phyloP scores from a whole-genome alignment of 2,797 vertebrate species.

The Lacerta viridis region DNA sequence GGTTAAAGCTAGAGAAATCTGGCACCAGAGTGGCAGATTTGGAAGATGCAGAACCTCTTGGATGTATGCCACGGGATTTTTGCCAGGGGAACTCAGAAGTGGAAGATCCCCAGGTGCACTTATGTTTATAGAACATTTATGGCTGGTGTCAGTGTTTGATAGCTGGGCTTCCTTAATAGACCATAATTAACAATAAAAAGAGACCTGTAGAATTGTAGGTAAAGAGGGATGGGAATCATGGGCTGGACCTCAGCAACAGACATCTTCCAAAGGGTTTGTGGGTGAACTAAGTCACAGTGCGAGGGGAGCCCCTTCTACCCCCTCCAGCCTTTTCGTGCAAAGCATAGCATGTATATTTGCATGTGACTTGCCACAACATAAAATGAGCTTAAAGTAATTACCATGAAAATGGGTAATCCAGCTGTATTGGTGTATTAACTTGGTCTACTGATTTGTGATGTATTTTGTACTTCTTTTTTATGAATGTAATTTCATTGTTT shows the following conservation, averaged over 20 bases:
- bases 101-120: background rate
- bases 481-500: too few relatives aligned
- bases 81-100: conserved; percentile 10
- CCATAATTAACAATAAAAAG: background rate
- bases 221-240: background rate
- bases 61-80: conserved; percentile 18
- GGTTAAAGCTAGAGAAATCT: conserved; percentile 35
- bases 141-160: background rate
- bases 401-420: background rate
- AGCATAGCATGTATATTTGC: background rate
- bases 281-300: background rate
- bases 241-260: background rate
- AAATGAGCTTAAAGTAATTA: background rate
- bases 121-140: conserved; percentile 17
- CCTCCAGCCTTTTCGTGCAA: background rate
- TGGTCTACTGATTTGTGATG: too few relatives aligned
- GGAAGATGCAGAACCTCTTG: conserved; percentile 25
- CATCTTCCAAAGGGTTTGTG: background rate
- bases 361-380: background rate
- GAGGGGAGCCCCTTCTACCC: background rate
- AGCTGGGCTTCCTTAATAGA: conserved; percentile 1
- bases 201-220: background rate
- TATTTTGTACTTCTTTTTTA: too few relatives aligned
- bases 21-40: conserved; percentile 3
- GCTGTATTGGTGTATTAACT: too few relatives aligned